Evolutionary conservation across 2,113 vertebrate species (phyloP).

Genomic region (Suncus etruscus): DNA sequence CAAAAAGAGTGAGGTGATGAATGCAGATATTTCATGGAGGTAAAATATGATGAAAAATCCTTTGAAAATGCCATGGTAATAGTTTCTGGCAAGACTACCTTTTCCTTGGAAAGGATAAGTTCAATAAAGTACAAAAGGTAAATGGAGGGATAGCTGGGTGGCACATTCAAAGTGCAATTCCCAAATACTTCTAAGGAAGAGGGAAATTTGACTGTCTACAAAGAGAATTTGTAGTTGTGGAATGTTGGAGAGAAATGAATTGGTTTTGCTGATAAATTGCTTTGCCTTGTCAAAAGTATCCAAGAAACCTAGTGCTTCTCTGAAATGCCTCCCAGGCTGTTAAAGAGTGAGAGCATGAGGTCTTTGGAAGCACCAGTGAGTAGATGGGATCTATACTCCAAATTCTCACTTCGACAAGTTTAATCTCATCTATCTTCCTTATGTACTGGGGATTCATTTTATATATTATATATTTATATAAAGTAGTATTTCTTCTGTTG

Average conservation of each 20-base stretch:
- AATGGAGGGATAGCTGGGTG: not conserved
- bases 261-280: not conserved
- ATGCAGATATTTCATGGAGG: not conserved
- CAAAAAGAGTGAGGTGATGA: not conserved
- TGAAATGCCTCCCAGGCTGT: not conserved
- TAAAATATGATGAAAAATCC: conserved; percentile 18
- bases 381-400: not conserved
- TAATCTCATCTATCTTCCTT: conserved; percentile 12
- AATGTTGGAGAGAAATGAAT: not conserved
- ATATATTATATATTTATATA: not conserved
- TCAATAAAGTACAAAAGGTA: not conserved
- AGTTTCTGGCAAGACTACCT: not conserved
- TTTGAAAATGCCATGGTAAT: not conserved
- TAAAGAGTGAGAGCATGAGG: not conserved
- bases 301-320: not conserved
- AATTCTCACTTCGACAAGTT: not conserved
- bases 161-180: not conserved
- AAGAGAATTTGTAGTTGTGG: not conserved
- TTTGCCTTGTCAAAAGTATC: conserved; percentile 8
- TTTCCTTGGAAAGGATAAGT: not conserved
- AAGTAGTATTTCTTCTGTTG: not conserved
- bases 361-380: not conserved
- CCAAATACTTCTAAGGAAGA: not conserved
- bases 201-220: not conserved
- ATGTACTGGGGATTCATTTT: not conserved